Evolutionary conservation across 2,888 invertebrate genomes (phyloP).

Genomic region (Drosophila setosimentum): DNA sequence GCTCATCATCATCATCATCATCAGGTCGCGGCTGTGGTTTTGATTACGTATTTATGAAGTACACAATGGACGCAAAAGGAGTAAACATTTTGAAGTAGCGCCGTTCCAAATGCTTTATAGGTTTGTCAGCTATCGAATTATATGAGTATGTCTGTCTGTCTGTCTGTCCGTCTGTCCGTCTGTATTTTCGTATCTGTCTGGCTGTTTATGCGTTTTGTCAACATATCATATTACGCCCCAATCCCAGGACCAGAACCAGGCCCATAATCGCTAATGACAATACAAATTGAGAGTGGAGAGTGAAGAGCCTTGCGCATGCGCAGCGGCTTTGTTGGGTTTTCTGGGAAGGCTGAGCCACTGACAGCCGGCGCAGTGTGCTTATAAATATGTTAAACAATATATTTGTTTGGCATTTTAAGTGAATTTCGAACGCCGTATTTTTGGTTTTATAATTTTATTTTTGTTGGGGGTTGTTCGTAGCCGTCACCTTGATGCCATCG

Average conservation of each 20-base stretch:
- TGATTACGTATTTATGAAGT: constrained; percentile 74
- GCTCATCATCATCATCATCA: constrained; percentile 21
- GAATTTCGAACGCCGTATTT: constrained; percentile 47
- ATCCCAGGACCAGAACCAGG: constrained; percentile 31
- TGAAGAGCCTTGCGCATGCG: constrained; percentile 33
- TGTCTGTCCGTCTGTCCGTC: neutral
- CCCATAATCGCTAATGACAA: constrained; percentile 78
- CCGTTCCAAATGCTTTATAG: constrained; percentile 74
- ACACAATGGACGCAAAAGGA: constrained; percentile 69
- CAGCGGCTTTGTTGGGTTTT: constrained; percentile 64
- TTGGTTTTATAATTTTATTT: constrained; percentile 1
- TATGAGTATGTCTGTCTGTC: constrained; percentile 16
- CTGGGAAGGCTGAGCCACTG: constrained; percentile 54
- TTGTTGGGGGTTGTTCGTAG: constrained; percentile 29
- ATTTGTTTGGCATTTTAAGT: constrained; percentile 68
- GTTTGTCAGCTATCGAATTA: constrained; percentile 70
- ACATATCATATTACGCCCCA: constrained; percentile 76
- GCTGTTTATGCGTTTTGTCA: constrained; percentile 70
- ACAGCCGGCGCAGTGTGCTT: constrained; percentile 66
- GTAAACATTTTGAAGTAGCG: constrained; percentile 81
- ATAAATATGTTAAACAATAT: constrained; percentile 67
- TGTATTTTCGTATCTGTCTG: constrained; percentile 19
- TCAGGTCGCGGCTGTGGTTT: constrained; percentile 59
- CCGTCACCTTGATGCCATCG: constrained; percentile 62
- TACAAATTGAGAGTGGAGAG: constrained; percentile 71